phyloP scores from a whole-genome alignment of 2,113 vertebrate species.

The Calyptomena viridis region DNA sequence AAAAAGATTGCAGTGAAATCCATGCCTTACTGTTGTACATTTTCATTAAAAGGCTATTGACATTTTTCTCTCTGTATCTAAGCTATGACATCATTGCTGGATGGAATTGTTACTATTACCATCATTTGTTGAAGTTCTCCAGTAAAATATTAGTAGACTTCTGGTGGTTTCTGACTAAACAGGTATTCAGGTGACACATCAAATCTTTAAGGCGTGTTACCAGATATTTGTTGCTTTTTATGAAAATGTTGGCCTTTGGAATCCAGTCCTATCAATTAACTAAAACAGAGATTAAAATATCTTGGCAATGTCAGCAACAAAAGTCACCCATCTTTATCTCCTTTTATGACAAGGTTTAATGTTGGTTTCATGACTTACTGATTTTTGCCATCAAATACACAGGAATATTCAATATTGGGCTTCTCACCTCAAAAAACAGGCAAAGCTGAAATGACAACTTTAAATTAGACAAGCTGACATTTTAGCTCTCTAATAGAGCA shows the following conservation, averaged over 20 bases:
- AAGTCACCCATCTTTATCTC: not conserved
- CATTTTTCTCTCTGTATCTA: not conserved
- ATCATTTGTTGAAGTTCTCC: not conserved
- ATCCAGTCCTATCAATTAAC: not conserved
- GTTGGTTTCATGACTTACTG: not conserved
- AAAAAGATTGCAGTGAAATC: conserved; percentile 1
- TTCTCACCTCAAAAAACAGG: not conserved
- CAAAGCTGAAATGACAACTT: conserved; percentile 1
- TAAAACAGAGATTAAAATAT: not conserved
- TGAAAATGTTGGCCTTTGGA: conserved; percentile 1
- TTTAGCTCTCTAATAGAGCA: not conserved
- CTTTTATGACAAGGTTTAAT: not conserved
- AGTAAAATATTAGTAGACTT: not conserved
- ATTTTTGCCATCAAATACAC: not conserved
- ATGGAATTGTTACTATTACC: not conserved
- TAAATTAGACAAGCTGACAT: not conserved
- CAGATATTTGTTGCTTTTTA: not conserved
- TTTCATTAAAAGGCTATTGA: conserved; percentile 31
- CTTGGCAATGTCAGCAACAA: not conserved
- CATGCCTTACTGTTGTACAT: conserved; percentile 13
- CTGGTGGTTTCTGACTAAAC: not conserved
- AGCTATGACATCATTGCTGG: not conserved
- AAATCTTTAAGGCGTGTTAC: not conserved
- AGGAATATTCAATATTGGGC: not conserved
- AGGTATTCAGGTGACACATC: not conserved